Conservation (phyloP, 1,140 invertebrate species). For the Trachymyrmex cornetzi region DNA sequence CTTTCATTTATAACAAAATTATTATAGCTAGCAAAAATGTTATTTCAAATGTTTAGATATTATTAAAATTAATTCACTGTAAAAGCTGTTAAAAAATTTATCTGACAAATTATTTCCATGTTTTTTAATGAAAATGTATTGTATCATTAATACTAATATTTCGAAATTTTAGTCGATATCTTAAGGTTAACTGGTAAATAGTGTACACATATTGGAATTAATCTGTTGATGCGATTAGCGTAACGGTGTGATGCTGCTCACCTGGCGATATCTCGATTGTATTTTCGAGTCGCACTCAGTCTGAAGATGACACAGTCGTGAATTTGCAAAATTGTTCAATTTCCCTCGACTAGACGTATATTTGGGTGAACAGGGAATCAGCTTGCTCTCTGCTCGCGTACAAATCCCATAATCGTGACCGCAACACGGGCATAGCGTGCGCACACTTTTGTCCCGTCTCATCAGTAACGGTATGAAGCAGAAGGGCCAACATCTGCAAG, state of each 20-base stretch:
- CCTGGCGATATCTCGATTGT: not conserved
- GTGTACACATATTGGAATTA: not conserved
- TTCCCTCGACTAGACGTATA: not conserved
- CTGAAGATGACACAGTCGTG: not conserved
- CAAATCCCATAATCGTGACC: slow-evolving; percentile 55
- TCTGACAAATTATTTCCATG: not conserved
- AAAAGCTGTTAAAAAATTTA: not conserved
- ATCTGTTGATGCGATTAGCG: slow-evolving; percentile 8
- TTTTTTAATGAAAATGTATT: not conserved
- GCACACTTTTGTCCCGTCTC: slow-evolving; percentile 64
- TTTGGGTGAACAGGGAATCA: not conserved
- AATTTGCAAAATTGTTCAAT: slow-evolving; percentile 16
- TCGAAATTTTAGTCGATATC: not conserved
- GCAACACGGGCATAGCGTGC: slow-evolving; percentile 61
- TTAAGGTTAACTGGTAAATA: not conserved
- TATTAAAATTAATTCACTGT: not conserved
- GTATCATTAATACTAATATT: not conserved
- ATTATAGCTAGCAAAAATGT: not conserved
- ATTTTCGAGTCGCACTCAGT: not conserved
- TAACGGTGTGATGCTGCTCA: not conserved
- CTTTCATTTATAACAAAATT: not conserved
- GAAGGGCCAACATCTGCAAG: slow-evolving; percentile 68
- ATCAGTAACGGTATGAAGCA: slow-evolving; percentile 70
- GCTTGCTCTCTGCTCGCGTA: slow-evolving; percentile 2
- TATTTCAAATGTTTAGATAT: not conserved